These are phyloP conservation scores for Araneus ventricosus DNA, from an alignment of 1,140 invertebrate species.

Conservation along the genomic window DNA sequence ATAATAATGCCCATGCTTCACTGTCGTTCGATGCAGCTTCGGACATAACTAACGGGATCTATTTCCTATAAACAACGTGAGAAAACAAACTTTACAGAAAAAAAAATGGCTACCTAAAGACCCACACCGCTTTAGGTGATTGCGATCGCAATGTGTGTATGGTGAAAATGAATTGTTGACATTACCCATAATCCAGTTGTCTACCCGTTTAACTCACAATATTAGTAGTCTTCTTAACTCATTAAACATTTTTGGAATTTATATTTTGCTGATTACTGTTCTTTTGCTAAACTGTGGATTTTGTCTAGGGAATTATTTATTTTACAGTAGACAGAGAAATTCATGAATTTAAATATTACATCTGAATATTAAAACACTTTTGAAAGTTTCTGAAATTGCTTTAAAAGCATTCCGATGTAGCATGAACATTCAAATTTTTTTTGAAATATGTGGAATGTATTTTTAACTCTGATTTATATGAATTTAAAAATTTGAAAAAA, in stretches of 20 bases:
- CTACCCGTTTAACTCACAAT: conserved; percentile 6
- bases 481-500: no score
- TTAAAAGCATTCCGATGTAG: no score
- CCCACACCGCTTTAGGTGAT: conserved; percentile 62
- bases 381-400: no score
- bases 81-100: conserved; percentile 29
- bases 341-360: no score
- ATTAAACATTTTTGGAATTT: not conserved
- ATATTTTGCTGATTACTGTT: not conserved
- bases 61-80: not conserved
- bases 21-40: conserved; percentile 54
- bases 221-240: not conserved
- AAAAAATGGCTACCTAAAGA: conserved; percentile 65
- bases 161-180: conserved; percentile 63
- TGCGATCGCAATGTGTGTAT: conserved; percentile 56
- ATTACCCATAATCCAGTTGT: conserved; percentile 67
- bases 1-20: conserved; percentile 89
- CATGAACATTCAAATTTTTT: no score
- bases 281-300: not conserved
- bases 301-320: not conserved
- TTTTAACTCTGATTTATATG: no score
- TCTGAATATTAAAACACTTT: no score
- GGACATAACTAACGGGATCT: conserved; percentile 24
- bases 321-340: no score
- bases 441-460: no score